These are phyloP conservation scores for Leucophora obtusa DNA, from an alignment of 2,888 invertebrate genomes.

Conservation along the genomic window DNA sequence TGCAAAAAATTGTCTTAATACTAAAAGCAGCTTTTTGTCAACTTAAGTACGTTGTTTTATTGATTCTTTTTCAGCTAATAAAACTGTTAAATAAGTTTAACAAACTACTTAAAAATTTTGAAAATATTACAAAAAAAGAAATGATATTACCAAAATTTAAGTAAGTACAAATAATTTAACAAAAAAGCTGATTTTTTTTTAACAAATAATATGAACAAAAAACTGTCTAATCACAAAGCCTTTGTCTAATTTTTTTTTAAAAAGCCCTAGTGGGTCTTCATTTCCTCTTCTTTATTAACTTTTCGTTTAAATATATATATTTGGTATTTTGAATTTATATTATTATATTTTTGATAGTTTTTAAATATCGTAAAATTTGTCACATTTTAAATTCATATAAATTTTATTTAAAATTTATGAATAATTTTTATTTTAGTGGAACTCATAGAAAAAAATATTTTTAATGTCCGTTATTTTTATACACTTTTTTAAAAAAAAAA, in stretches of 20 bases:
- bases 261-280: not conserved
- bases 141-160: not conserved
- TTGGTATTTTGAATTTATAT: too few relatives aligned
- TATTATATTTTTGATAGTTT: constrained; percentile 2
- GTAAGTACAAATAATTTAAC: not conserved
- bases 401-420: constrained; percentile 13
- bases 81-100: constrained; percentile 13
- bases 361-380: constrained; percentile 33
- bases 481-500: constrained; percentile 20
- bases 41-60: not conserved
- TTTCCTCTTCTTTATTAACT: constrained; percentile 13
- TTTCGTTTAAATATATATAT: constrained; percentile 7
- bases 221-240: not conserved
- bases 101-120: not conserved
- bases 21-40: not conserved
- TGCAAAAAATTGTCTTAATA: not conserved
- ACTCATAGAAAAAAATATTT: constrained; percentile 37
- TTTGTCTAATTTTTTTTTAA: not conserved
- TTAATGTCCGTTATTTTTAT: constrained; percentile 60
- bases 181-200: not conserved
- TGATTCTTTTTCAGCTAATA: not conserved
- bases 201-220: constrained; percentile 8
- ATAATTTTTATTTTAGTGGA: constrained; percentile 2
- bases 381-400: constrained; percentile 30
- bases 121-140: not conserved